Percentiles rank a stretch among this genome's conserved stretches.
Conservation (phyloP, 1,140 invertebrate species). For the Bombus turneri region DNA sequence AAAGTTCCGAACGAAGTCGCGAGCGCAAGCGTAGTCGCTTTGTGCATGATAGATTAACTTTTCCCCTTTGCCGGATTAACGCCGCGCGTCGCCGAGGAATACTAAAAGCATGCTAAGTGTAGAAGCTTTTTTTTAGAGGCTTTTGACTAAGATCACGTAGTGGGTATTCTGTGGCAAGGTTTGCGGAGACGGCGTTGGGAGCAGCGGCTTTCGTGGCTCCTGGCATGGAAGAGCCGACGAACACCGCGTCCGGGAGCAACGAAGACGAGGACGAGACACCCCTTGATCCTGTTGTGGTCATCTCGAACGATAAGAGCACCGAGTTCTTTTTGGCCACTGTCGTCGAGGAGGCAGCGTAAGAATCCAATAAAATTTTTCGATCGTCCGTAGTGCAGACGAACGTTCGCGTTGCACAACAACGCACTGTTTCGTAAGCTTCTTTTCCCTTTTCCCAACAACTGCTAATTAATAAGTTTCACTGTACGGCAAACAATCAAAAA, state of each 20-base stretch:
- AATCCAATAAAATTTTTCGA: slow-evolving; percentile 36
- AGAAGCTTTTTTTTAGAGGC: slow-evolving; percentile 78
- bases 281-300: slow-evolving; percentile 84
- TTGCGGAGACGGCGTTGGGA: slow-evolving; percentile 91
- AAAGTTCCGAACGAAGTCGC: slow-evolving; percentile 9
- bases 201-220: slow-evolving; percentile 84
- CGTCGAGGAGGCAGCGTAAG: slow-evolving; percentile 89
- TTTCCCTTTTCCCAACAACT: background rate
- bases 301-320: slow-evolving; percentile 94
- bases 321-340: slow-evolving; percentile 94
- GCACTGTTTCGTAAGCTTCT: background rate
- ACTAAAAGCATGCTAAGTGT: slow-evolving; percentile 74
- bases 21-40: slow-evolving; percentile 35
- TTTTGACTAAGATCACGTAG: slow-evolving; percentile 83
- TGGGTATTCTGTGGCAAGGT: slow-evolving; percentile 84
- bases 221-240: slow-evolving; percentile 89
- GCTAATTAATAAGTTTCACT: background rate
- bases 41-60: slow-evolving; percentile 61
- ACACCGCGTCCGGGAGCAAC: slow-evolving; percentile 94
- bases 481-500: background rate
- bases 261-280: slow-evolving; percentile 90
- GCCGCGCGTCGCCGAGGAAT: slow-evolving; percentile 45
- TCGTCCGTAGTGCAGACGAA: background rate
- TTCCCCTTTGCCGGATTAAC: slow-evolving; percentile 50
- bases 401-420: background rate